Base-by-base conservation (phyloP, 1,140 invertebrate species). In the Drosophila nigromelanica region DNA sequence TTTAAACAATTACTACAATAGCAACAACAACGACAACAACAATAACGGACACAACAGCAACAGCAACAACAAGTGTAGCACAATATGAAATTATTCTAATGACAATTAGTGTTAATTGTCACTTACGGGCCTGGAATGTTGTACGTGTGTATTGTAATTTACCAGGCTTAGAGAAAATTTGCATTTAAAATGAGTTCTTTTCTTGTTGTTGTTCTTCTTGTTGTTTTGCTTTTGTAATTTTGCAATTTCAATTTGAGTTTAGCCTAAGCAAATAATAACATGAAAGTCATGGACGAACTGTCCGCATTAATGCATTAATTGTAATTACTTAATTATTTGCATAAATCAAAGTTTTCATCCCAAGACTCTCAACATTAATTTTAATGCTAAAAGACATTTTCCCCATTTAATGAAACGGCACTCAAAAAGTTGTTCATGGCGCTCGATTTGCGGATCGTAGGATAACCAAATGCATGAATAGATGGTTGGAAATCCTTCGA, bases 21-120 rank as follows among this genome's bases (percentile, higher is more conserved):
- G 59, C 64, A 73, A 64, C 66, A 56, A 58, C 40, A 63, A 61
- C 50, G 60, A 42, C 8, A 60, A 60, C 33, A 64, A 60, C 27
- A 43, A 72, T 21, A 62, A 58, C 56, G 43, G 21, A 42, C 51
- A 47, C 50, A 62, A 60, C 42, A 59, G 60, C 54, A 66, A 79
- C 12, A 67, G 51, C 21, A 60, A 62, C 45, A 75, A 63, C 43
- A 61, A 35, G 43, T 71, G 40, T 50, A 61, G 60, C 67, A 75
- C 80, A 83, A 87, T 89, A 87, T 82, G 76, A 87, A 87, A 87
- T 89, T 87, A 87, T 87, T 87, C 76, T 89, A 89, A 89, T 89
- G 80, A 80, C 83, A 89, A 89, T 89, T 89, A 89, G 83, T 89
- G 85, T 89, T 89, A 89, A 89, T 89, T 89, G 83, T 89, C 83